These are phyloP conservation scores for Apamea epomidion DNA, from an alignment of 2,888 invertebrate genomes.

Conservation along the genomic window DNA sequence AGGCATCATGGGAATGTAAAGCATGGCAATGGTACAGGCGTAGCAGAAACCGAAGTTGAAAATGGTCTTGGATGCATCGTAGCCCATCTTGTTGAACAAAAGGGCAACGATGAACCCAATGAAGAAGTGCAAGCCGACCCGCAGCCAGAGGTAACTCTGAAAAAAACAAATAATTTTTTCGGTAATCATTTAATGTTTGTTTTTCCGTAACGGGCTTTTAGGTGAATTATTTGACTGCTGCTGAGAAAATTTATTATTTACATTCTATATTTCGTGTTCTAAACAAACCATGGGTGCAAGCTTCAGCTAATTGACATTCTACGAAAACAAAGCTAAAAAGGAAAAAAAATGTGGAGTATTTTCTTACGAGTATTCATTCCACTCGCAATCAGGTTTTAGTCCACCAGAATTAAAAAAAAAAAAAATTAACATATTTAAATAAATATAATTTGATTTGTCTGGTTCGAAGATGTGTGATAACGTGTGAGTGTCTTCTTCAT, in stretches of 20 bases:
- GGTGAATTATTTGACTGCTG: neutral
- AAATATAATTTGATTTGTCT: neutral
- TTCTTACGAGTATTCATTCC: no score
- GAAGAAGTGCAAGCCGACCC: conserved; percentile 92
- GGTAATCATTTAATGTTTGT: neutral
- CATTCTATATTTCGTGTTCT: neutral
- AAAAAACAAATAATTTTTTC: conserved; percentile 62
- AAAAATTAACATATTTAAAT: neutral
- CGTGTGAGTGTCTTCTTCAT: neutral
- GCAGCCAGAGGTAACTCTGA: conserved; percentile 93
- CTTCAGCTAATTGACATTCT: neutral
- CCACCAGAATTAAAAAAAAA: no score
- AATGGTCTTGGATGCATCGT: conserved; percentile 95
- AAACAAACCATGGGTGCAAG: accelerated
- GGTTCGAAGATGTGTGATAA: neutral
- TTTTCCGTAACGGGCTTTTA: neutral
- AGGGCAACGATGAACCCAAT: conserved; percentile 93
- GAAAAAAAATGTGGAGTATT: neutral
- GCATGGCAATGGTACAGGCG: conserved; percentile 94
- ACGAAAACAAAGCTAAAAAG: neutral
- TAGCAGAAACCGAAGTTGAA: conserved; percentile 96
- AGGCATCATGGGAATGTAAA: conserved; percentile 96
- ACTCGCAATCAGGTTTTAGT: neutral
- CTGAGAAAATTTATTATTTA: neutral
- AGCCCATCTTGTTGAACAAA: conserved; percentile 93